These are phyloP conservation scores for Palythoa heliodiscus DNA, from an alignment of 92 coral and sea anemone species.

Conservation along the genomic window DNA sequence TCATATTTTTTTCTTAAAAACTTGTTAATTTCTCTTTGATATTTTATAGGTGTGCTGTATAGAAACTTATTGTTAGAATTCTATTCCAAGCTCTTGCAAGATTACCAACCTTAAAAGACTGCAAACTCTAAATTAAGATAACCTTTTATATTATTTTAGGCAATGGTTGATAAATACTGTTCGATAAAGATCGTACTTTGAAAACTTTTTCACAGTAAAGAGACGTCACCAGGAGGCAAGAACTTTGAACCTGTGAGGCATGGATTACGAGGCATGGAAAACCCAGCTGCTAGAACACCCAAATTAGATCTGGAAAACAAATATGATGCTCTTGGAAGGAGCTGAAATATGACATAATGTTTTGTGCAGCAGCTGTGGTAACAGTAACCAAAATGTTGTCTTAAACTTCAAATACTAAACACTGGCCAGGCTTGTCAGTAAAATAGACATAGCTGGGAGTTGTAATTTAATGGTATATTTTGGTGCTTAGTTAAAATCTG, in stretches of 20 bases:
- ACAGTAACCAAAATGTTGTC: neutral
- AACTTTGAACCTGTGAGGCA: conserved; percentile 91
- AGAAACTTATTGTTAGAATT: too few species aligned
- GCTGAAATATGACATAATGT: conserved; percentile 24
- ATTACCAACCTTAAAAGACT: too few species aligned
- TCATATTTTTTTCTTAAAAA: too few species aligned
- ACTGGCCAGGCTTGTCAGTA: neutral
- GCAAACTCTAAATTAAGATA: too few species aligned
- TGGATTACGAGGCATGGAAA: conserved; percentile 83
- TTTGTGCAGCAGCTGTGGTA: neutral
- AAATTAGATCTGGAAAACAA: conserved; percentile 90
- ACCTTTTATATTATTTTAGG: too few species aligned
- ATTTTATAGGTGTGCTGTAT: too few species aligned
- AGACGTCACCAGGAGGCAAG: conserved; percentile 65
- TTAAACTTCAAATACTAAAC: neutral
- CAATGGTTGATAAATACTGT: too few species aligned
- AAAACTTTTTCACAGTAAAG: conserved; percentile 58
- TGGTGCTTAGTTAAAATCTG: neutral
- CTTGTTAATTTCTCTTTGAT: too few species aligned
- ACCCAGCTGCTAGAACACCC: conserved; percentile 80
- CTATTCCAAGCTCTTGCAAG: too few species aligned
- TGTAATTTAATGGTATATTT: neutral
- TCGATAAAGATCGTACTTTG: neutral
- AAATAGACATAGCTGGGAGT: neutral
- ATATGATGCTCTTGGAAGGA: conserved; percentile 88